Conservation (phyloP, 1,140 invertebrate genomes). For the Drosophila nebulosa region DNA sequence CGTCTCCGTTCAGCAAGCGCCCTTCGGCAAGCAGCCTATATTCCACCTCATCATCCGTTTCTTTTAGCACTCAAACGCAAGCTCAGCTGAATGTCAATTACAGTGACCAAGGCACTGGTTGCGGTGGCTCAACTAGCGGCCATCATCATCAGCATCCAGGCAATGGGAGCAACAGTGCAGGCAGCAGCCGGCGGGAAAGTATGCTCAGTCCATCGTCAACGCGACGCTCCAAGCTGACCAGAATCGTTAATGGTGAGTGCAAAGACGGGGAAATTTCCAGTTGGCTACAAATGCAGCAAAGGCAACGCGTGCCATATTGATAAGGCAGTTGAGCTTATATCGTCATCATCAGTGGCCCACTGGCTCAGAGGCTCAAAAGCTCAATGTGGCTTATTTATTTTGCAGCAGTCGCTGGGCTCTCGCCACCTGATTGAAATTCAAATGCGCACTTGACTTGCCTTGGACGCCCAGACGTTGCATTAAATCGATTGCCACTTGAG, state of each 20-base stretch:
- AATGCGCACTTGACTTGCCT: conserved; percentile 52
- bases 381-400: conserved; percentile 53
- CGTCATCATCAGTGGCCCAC: conserved; percentile 9
- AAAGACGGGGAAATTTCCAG: conserved; percentile 15
- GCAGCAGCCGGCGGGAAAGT: conserved; percentile 81
- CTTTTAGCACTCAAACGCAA: conserved; percentile 46
- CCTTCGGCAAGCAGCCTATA: conserved; percentile 82
- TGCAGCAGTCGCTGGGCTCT: conserved; percentile 18
- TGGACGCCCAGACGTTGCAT: conserved; percentile 43
- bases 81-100: conserved; percentile 79
- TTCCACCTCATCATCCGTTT: conserved; percentile 74
- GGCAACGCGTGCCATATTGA: conserved; percentile 53
- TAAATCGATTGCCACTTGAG: conserved; percentile 44
- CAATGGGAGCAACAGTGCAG: conserved; percentile 52
- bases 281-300: conserved; percentile 31
- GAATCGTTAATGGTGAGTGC: conserved; percentile 87
- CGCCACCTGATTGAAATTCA: conserved; percentile 66
- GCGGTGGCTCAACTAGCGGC: conserved; percentile 7
- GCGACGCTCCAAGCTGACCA: conserved; percentile 86
- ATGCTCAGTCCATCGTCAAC: conserved; percentile 88
- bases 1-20: conserved; percentile 75
- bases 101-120: conserved; percentile 57
- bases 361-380: conserved; percentile 26
- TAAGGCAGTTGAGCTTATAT: conserved; percentile 13
- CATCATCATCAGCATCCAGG: conserved; percentile 53